Evolutionary conservation across 2,888 invertebrate genomes (phyloP), one percentile per base, ranked within the genome.

Genomic region (Sarcophaga variegata): DNA sequence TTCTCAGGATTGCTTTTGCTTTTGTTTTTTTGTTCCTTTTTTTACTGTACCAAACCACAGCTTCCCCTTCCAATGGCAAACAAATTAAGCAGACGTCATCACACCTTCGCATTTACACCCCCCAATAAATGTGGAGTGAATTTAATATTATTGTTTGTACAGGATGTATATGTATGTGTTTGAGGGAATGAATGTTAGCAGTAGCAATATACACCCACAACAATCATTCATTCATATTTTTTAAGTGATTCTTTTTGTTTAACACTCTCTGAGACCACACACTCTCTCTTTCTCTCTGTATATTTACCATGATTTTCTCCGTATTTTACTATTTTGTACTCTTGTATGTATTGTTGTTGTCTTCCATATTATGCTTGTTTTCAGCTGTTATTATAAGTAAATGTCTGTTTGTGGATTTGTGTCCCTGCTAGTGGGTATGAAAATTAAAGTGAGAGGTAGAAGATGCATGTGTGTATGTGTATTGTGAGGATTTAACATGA

Each of bases 31-130:
- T 37, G 3, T 8, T 37, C 0, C 54, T 14, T 54, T 54, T 54
- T 54, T 14, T 4, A 54, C 14, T 17, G 17, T 17, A 54, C 17
- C 17, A 12, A 54, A 54, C 54, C 54, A 54, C 54, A 54, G 17
- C 54, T 54, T 14, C 54, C 54, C 67, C 17, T 3, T 47, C n/a
- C 54, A 54, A 37, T 1, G 25, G n/a, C 87, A 91, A 91, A 90
- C 85, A 89, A 92, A 92, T 92, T 90, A 92, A 91, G 91, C 91
- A 90, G 89, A 90, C 91, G 91, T 92, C 92, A 92, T 91, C 91
- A 90, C 91, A 37, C 37, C 37, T 37, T 37, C 10, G 20, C 20
- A 90, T 91, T 90, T 90, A 72, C 69, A 71, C 75, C 62, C 49
- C 60, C 11, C 69, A 20, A n/a, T 20, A n/a, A 62, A 62, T 20